Evolutionary conservation across 2,888 invertebrate species (phyloP), one percentile per base, ranked within the genome.

Genomic region (Coecobrya sp.): DNA sequence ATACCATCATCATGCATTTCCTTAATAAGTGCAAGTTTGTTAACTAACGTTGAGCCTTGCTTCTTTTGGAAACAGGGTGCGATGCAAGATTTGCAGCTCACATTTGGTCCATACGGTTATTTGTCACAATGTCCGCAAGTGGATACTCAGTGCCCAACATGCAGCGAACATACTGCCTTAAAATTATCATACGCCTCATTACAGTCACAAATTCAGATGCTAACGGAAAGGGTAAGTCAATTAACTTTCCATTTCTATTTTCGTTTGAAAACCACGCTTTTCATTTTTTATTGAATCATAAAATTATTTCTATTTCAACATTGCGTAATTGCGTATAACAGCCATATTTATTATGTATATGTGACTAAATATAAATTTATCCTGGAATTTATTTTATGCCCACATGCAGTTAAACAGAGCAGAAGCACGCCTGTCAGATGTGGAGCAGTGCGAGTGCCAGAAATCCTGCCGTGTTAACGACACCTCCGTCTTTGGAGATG

Each of bases 381-480:
- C 13, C 25, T 55, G 36, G 73, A 49, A 45, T 68, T 70, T 22
- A 11, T 79, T 36, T 59, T 25, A 16, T 76, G 45, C 27, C 52
- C 85, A 45, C 88, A 93, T 95, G 16, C 96, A 98, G 98, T 97
- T 98, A 96, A 97, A 97, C 96, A 97, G 97, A 95, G 97, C 98
- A 95, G 98, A 98, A 96, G 97, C 97, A 95, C 97, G 98, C 95
- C 97, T 98, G 96, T 96, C 97, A 95, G 97, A 97, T 95, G 96
- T 98, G 95, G 98, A 98, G 96, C 97, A 98, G 96, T 98, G 98
- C 96, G 98, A 98, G 96, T 98, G 98, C 96, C 97, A 97, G 96
- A 98, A 98, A 96, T 98, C 98, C 94, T 98, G 98, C 96, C 97
- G 97, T 95, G 97, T 97, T 95, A 98, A 98, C 96, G 98, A 97